Conservation (phyloP, 2,113 vertebrate species). For the Corynorhinus townsendii region DNA sequence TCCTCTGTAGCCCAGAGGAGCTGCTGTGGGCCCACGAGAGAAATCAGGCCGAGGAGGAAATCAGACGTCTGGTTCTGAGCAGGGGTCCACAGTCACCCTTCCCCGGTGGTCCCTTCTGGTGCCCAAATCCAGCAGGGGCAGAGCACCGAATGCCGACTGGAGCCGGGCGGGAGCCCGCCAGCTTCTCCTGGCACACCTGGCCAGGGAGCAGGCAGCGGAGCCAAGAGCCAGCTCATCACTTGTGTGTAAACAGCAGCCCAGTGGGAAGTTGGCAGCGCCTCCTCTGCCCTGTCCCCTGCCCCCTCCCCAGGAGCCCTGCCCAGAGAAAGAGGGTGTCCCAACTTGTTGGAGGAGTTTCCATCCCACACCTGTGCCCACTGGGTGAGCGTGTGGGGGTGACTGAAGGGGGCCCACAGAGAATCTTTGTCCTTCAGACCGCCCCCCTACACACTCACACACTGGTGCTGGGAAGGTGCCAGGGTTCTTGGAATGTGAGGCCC, state of each 20-base stretch:
- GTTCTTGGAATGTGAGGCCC: not conserved
- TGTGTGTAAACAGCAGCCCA: constrained; percentile 48
- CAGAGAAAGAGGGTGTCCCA: constrained; percentile 5
- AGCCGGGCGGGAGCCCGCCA: not conserved
- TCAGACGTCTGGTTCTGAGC: not conserved
- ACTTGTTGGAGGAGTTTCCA: constrained; percentile 63
- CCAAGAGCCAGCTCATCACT: constrained; percentile 61
- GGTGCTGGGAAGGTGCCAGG: not conserved
- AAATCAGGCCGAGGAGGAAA: not conserved
- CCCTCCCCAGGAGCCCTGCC: constrained; percentile 9
- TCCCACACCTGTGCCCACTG: constrained; percentile 48
- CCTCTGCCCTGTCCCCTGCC: not conserved
- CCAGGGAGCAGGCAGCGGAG: not conserved
- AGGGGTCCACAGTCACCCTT: accelerated
- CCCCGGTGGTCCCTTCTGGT: not conserved
- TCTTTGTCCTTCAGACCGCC: not conserved
- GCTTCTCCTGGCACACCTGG: constrained; percentile 32
- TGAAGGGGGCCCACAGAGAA: not conserved
- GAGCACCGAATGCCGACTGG: not conserved
- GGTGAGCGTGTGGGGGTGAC: not conserved
- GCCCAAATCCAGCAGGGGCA: not conserved
- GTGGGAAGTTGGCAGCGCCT: constrained; percentile 56
- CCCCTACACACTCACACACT: accelerated
- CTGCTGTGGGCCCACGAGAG: not conserved
- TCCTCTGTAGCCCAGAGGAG: not conserved